Conservation (phyloP, 2,797 vertebrate genomes). For the Poecilia velifera region DNA sequence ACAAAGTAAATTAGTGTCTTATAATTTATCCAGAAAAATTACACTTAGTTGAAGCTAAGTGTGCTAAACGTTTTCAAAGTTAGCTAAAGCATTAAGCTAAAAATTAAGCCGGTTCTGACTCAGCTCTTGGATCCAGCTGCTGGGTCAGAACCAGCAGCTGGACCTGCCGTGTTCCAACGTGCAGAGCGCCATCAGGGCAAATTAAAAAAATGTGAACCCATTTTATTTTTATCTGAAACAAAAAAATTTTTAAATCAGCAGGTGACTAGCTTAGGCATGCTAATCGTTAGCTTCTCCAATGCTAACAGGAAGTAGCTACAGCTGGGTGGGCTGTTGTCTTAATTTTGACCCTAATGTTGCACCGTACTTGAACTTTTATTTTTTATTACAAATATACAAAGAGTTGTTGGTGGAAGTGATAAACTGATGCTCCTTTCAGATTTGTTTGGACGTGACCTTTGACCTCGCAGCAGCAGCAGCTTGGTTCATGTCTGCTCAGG, state of each 20-base stretch:
- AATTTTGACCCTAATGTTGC: background rate
- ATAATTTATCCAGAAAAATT: too few relatives aligned
- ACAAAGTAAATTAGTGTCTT: too few relatives aligned
- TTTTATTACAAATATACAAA: background rate
- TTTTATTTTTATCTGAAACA: background rate
- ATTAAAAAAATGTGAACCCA: too few relatives aligned
- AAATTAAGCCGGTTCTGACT: too few relatives aligned
- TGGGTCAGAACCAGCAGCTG: background rate
- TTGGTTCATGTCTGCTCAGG: background rate
- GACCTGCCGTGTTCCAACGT: background rate
- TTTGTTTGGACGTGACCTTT: background rate
- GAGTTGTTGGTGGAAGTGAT: background rate
- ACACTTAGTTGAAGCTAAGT: too few relatives aligned
- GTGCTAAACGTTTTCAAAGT: too few relatives aligned
- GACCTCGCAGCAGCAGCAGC: background rate
- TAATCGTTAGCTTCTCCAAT: background rate
- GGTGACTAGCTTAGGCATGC: background rate
- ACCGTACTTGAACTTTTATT: background rate
- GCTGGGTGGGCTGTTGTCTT: too few relatives aligned
- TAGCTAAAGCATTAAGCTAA: too few relatives aligned
- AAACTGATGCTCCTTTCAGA: background rate
- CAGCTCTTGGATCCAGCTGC: too few relatives aligned
- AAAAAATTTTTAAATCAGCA: background rate
- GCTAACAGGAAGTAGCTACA: background rate
- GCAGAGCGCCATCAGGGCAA: background rate